These are phyloP conservation scores for Campoletis raptor DNA, from an alignment of 2,888 invertebrate genomes.

Conservation along the genomic window DNA sequence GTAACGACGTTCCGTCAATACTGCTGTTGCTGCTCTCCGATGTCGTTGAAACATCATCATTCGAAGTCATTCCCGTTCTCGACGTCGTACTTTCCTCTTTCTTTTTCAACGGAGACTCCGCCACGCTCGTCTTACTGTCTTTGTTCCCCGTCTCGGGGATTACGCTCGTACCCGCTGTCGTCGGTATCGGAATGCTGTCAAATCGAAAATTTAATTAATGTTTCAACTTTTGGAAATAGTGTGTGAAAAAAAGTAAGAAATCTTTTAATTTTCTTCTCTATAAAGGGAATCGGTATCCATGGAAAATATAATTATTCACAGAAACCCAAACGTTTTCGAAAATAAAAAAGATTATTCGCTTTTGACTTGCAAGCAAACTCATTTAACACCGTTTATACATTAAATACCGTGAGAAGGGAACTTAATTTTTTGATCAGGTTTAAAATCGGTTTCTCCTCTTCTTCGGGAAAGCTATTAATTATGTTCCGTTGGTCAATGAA, in stretches of 20 bases:
- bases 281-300: neutral
- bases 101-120: constrained; percentile 63
- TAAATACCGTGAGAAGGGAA: too few species aligned
- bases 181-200: constrained; percentile 79
- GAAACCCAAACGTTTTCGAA: constrained; percentile 35
- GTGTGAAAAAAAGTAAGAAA: too few species aligned
- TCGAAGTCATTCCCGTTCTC: constrained; percentile 56
- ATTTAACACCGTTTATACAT: too few species aligned
- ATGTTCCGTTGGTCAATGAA: too few species aligned
- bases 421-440: too few species aligned
- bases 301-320: neutral
- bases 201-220: neutral
- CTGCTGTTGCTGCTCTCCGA: constrained; percentile 58
- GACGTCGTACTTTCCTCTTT: constrained; percentile 55
- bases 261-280: neutral
- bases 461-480: too few species aligned
- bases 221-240: neutral
- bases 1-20: constrained; percentile 77
- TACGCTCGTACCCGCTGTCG: constrained; percentile 58
- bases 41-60: constrained; percentile 64
- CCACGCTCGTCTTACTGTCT: constrained; percentile 39
- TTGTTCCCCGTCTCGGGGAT: constrained; percentile 60
- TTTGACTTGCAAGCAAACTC: too few species aligned
- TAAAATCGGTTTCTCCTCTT: too few species aligned
- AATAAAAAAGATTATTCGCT: too few species aligned